Evolutionary conservation across 2,888 invertebrate species (phyloP).

Genomic region (Diloba caeruleocephala): DNA sequence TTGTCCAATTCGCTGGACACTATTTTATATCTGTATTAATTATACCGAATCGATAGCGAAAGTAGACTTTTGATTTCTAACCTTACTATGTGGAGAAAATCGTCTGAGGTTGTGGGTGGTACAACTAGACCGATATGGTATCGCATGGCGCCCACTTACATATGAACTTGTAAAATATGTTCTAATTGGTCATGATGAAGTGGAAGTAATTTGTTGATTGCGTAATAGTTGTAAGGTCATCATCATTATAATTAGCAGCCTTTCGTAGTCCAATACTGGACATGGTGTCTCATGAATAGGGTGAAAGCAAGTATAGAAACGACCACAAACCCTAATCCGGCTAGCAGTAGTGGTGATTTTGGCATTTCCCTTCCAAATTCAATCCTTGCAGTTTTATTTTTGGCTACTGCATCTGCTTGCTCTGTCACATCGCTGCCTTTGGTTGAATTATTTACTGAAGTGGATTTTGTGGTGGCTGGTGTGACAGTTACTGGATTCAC

Average conservation of each 20-base stretch:
- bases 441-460: background rate
- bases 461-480: background rate
- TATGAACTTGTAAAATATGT: constrained; percentile 17
- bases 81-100: constrained; percentile 56
- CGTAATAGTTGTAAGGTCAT: constrained; percentile 20
- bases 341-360: no score
- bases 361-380: no score
- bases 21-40: constrained; percentile 41
- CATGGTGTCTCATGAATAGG: no score
- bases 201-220: constrained; percentile 25
- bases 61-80: constrained; percentile 77
- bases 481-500: background rate
- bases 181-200: constrained; percentile 35
- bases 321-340: no score
- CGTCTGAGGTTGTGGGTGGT: constrained; percentile 36
- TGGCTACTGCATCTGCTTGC: constrained; percentile 1
- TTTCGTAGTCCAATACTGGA: no score
- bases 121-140: constrained; percentile 35
- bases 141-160: constrained; percentile 39
- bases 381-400: constrained; percentile 1
- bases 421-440: constrained; percentile 11
- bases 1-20: constrained; percentile 41
- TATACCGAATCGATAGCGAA: constrained; percentile 66
- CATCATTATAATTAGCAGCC: background rate
- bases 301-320: no score